Conservation (phyloP, 2,888 invertebrate genomes). For the Eubasilissa splendida region DNA sequence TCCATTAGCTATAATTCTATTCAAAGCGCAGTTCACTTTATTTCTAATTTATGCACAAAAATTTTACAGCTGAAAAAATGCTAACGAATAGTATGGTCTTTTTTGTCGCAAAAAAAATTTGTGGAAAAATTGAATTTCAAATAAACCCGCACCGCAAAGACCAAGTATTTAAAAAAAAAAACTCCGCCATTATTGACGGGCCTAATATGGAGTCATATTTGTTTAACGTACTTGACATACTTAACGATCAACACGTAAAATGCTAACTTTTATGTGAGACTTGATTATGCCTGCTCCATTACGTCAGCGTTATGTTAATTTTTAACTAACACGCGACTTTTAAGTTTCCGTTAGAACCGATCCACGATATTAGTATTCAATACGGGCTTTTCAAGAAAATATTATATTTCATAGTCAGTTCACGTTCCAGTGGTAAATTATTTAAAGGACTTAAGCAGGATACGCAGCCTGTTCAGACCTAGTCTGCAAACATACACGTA, state of each 20-base stretch:
- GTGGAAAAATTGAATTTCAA: no score
- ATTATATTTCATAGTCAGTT: not conserved
- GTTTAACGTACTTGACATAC: not conserved
- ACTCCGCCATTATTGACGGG: no score
- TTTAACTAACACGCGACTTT: constrained; percentile 1
- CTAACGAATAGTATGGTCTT: no score
- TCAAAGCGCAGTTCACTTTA: no score
- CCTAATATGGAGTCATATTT: no score
- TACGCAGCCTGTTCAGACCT: not conserved
- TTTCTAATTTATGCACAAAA: no score
- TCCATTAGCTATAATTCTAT: no score
- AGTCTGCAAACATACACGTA: not conserved
- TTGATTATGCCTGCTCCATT: not conserved
- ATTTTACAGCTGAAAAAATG: no score
- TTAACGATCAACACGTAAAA: constrained; percentile 1
- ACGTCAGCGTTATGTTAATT: constrained; percentile 18
- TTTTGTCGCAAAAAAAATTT: no score
- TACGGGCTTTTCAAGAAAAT: constrained; percentile 8
- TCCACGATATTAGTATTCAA: constrained; percentile 5
- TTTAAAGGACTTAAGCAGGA: not conserved
- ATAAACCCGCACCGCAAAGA: no score
- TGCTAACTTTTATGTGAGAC: not conserved
- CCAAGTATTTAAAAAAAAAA: no score
- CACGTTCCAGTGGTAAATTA: constrained; percentile 16
- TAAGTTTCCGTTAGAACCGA: not conserved